phyloP scores from a whole-genome alignment of 2,888 invertebrate genomes.

The Oligia strigilis region DNA sequence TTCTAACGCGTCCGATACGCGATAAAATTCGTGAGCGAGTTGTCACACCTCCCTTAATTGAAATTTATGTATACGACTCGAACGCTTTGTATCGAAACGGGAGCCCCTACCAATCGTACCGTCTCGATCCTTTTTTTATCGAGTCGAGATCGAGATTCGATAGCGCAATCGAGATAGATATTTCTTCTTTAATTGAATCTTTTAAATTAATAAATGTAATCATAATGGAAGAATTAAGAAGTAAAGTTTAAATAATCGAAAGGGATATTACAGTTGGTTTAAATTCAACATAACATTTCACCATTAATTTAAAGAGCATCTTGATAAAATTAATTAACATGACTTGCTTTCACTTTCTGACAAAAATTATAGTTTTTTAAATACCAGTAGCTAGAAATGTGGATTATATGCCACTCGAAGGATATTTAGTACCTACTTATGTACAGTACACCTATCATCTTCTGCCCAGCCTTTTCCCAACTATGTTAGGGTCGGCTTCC shows the following conservation, averaged over 20 bases:
- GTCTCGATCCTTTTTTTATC: constrained; percentile 41
- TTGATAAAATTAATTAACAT: constrained; percentile 51
- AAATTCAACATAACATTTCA: constrained; percentile 17
- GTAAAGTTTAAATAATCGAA: constrained; percentile 39
- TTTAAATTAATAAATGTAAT: constrained; percentile 53
- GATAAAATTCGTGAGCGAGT: constrained; percentile 80
- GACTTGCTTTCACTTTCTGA: constrained; percentile 38
- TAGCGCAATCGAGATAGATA: constrained; percentile 43
- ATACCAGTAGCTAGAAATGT: constrained; percentile 8
- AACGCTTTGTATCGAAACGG: constrained; percentile 71
- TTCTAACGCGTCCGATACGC: constrained; percentile 74
- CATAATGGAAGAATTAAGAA: constrained; percentile 29
- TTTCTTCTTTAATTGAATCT: constrained; percentile 61
- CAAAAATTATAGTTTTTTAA: constrained; percentile 21
- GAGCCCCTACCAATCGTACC: constrained; percentile 60
- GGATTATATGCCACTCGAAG: not conserved
- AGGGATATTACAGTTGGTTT: constrained; percentile 28
- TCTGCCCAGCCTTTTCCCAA: too few relatives aligned
- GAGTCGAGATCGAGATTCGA: constrained; percentile 58
- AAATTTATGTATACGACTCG: constrained; percentile 85
- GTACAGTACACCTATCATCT: too few relatives aligned
- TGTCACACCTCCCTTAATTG: constrained; percentile 87
- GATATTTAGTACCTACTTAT: constrained; percentile 1
- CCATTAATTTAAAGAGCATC: constrained; percentile 46
- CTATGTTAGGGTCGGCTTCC: not conserved